Evolutionary conservation across 2,888 invertebrate species (phyloP).

Genomic region (Drosophila colorata): DNA sequence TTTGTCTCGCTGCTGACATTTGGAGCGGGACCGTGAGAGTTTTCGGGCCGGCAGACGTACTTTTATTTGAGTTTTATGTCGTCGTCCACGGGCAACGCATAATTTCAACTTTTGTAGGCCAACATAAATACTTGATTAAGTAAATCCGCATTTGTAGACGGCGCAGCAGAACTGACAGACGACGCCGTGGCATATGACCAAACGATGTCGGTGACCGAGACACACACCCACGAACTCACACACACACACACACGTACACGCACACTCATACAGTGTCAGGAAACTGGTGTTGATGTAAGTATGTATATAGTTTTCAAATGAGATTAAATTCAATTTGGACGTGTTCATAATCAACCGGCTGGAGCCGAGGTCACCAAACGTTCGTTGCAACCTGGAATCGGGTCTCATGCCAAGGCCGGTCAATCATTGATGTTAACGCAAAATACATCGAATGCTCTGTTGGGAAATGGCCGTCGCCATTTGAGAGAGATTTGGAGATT

Average conservation of each 20-base stretch:
- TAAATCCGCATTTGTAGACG: slow-evolving; percentile 63
- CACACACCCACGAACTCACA: background rate
- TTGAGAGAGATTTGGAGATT: slow-evolving; percentile 20
- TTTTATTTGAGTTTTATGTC: slow-evolving; percentile 45
- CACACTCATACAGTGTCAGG: background rate
- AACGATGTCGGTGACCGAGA: background rate
- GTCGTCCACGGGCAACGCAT: slow-evolving; percentile 34
- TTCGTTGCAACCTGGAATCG: too few species aligned
- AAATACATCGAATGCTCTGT: background rate
- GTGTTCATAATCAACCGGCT: too few species aligned
- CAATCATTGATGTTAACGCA: background rate
- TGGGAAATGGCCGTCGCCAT: slow-evolving; percentile 1
- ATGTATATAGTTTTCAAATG: slow-evolving; percentile 57
- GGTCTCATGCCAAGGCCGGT: too few species aligned
- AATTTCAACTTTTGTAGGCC: slow-evolving; percentile 58
- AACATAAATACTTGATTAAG: slow-evolving; percentile 66
- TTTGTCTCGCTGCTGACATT: slow-evolving; percentile 30
- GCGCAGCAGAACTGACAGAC: slow-evolving; percentile 37
- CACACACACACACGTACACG: background rate
- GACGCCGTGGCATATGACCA: slow-evolving; percentile 18
- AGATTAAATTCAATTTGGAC: slow-evolving; percentile 37
- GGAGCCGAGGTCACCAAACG: background rate
- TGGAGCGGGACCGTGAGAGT: slow-evolving; percentile 15
- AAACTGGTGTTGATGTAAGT: slow-evolving; percentile 30
- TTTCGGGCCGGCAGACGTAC: slow-evolving; percentile 8